Base-by-base conservation (phyloP, 2,113 vertebrate genomes). In the Cebus imitator region DNA sequence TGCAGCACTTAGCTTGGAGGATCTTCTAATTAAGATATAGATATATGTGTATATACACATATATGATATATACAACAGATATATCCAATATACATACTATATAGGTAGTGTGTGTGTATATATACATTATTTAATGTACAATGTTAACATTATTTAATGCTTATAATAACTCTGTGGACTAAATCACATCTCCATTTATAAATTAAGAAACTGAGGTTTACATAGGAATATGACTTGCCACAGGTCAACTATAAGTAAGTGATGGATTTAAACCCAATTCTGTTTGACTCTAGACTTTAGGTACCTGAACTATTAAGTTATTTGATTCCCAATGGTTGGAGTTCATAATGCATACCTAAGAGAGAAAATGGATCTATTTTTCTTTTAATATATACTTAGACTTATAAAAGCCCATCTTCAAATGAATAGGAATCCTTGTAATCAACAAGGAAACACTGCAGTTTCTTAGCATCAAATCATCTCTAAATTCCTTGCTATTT, bases 381-480 rank as follows among this genome's bases (percentile, higher is more conserved):
- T 32, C 0, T 89, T 97, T 78, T 30, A 90, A 64, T 85, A 96
- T 61, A 79, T 43, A 48, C 21, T n/a, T 93, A 50, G 35, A 50
- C 2, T 45, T 83, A 43, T n/a, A 35, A 35, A 81, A 84, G 40
- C 66, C 27, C 40, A 66, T 35, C 6, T 75, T 80, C 25, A 73
- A 55, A 61, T 12, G 11, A 68, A 1, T 14, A 64, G 48, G 12
- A 43, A 1, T 16, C 27, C 37, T 90, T 87, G 16, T 30, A 40
- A 48, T 2, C 25, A 52, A 7, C n/a, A 13, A 92, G 83, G 27
- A 70, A 58, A 25, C 1, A 37, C 1, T 61, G 6, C 0, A 61
- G 23, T 58, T 21, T 52, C 40, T 85, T 75, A 48, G 58, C 4
- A 3, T 10, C 21, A 43, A n/a, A 48, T 50, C 45, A 5, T 8